phyloP scores from a whole-genome alignment of 2,888 invertebrate species.

The Lysandra coridon region DNA sequence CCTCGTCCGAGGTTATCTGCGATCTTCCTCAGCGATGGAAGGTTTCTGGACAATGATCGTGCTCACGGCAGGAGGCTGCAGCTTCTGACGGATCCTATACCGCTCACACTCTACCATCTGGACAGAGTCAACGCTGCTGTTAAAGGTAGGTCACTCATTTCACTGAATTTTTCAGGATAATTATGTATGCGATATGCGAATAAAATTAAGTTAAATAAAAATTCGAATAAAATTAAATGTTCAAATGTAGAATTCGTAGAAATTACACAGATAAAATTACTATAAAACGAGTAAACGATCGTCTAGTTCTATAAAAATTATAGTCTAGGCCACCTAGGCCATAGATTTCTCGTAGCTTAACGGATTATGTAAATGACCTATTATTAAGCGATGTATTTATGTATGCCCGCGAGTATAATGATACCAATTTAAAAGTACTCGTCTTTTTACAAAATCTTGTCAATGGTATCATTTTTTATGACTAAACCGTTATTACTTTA shows the following conservation, averaged over 20 bases:
- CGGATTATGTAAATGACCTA: conserved; percentile 28
- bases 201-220: too few species aligned
- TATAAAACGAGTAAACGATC: background rate
- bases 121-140: conserved; percentile 78
- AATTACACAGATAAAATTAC: background rate
- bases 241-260: background rate
- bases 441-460: conserved; percentile 19
- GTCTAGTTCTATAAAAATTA: conserved; percentile 3
- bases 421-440: conserved; percentile 26
- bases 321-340: conserved; percentile 6
- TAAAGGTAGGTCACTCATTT: conserved; percentile 62
- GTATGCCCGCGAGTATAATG: conserved; percentile 4
- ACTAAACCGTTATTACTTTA: background rate
- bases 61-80: conserved; percentile 60
- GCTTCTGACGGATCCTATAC: conserved; percentile 74
- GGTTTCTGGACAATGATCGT: conserved; percentile 52
- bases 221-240: too few species aligned
- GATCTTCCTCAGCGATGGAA: conserved; percentile 69
- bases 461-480: conserved; percentile 14
- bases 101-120: conserved; percentile 75
- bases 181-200: background rate
- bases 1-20: conserved; percentile 73
- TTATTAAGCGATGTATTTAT: conserved; percentile 25
- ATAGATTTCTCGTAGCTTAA: conserved; percentile 18
- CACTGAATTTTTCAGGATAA: background rate